Evolutionary conservation across 1,140 invertebrate species (phyloP), one percentile per base, ranked within the genome.

Genomic region (Drosophila parabipectinata): DNA sequence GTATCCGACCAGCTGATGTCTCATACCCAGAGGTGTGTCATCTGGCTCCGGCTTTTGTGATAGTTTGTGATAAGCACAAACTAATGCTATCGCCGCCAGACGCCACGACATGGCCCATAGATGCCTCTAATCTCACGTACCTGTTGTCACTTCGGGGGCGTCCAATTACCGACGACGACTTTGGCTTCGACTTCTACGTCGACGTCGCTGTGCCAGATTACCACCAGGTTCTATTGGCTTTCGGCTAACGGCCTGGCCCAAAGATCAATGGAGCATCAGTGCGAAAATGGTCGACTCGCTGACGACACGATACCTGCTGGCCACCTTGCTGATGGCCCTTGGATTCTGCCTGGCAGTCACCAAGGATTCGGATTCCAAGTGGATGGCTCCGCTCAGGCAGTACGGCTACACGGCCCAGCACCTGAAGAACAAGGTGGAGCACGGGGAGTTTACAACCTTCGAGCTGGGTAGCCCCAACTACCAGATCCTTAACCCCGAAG

Each of bases 391-490:
- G 1, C 45, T 75, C 7, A 39, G 82, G 21, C 75, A 69, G 21
- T 79, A 77, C 12, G 76, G 83, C 6, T 87, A 66, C 37, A 63
- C 66, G 7, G 55, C 59, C 5, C 30, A 57, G 3, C 75, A 91
- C 4, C 37, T 91, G 14, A 78, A 68, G 39, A 91, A 91, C 41
- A 76, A 84, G 44, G 62, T 91, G 48, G 62, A 88, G 24, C 82
- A 91, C 3, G 72, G 83, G 0, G 85, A 91, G 24, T 90, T 77
- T 3, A 78, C 76, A 34, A 91, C 90, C 9, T 91, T 73, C 12
- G 90, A 91, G 34, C 61, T 91, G 37, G 90, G 90, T 5, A 66
- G 69, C 0, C 78, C 90, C 30, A 87, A 88, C 39, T 91, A 91
- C 62, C 69, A 84, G 54, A 91, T 91, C 3, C 59, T 91, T 0